Percentiles rank a stretch among this genome's conserved stretches.
Conservation (phyloP, 2,113 vertebrate genomes). For the Ceyx melanurus region DNA sequence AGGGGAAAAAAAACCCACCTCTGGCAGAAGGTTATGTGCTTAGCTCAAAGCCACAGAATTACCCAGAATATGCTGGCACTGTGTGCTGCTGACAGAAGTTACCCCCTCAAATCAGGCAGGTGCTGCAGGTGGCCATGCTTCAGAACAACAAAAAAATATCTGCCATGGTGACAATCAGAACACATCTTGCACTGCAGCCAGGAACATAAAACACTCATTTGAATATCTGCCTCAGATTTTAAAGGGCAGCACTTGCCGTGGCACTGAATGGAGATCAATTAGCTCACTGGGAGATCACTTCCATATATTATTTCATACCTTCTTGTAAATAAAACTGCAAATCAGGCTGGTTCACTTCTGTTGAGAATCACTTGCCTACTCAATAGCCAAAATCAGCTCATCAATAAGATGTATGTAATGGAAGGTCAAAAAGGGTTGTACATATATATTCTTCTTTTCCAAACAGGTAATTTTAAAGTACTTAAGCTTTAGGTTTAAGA, state of each 20-base stretch:
- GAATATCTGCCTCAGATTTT: conserved; percentile 1
- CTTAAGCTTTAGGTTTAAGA: conserved; percentile 68
- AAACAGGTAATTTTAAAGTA: conserved; percentile 46
- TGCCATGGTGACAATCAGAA: neutral
- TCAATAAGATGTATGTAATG: neutral
- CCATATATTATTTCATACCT: neutral
- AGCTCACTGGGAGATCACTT: neutral
- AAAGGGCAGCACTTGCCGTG: neutral
- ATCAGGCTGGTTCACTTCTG: neutral
- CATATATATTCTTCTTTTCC: neutral
- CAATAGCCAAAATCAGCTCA: conserved; percentile 31
- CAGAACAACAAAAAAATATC: conserved; percentile 44
- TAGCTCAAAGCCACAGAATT: conserved; percentile 51
- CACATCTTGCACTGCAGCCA: neutral
- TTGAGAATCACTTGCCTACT: conserved; percentile 10
- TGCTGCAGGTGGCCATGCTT: neutral
- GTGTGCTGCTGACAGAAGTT: neutral
- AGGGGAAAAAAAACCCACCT: neutral
- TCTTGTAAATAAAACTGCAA: conserved; percentile 49
- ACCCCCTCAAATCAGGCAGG: neutral
- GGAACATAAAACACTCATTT: neutral
- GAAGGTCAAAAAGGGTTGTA: neutral
- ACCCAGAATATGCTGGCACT: neutral
- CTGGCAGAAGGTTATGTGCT: conserved; percentile 17
- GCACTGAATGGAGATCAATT: conserved; percentile 53